phyloP scores from a whole-genome alignment of 1,140 invertebrate species.

The Mylabris phalerata region DNA sequence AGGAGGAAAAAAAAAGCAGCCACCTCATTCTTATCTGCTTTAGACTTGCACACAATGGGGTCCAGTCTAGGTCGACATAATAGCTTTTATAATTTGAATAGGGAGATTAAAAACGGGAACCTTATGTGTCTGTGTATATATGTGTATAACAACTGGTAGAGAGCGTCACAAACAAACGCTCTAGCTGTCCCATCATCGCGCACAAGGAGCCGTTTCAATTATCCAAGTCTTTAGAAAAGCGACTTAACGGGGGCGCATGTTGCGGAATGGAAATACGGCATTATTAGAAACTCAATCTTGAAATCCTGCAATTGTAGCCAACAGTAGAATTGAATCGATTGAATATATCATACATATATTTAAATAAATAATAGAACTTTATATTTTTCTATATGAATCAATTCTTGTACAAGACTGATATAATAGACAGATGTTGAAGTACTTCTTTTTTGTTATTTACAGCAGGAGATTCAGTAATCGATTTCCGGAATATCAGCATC shows the following conservation, averaged over 20 bases:
- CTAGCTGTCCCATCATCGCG: constrained; percentile 10
- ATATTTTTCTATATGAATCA: too few species aligned
- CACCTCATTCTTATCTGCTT: constrained; percentile 3
- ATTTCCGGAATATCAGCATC: background rate
- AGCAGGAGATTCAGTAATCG: too few species aligned
- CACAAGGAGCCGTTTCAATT: constrained; percentile 29
- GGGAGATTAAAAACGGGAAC: constrained; percentile 31
- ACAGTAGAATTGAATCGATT: constrained; percentile 2
- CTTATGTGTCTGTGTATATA: constrained; percentile 5
- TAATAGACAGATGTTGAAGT: too few species aligned
- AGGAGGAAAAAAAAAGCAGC: too few species aligned
- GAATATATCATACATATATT: constrained; percentile 6
- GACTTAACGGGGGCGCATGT: constrained; percentile 31
- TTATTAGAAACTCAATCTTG: constrained; percentile 32
- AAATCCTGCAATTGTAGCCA: constrained; percentile 31
- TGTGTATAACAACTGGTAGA: constrained; percentile 20
- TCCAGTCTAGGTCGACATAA: constrained; percentile 22
- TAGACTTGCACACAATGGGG: constrained; percentile 4
- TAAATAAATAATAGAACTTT: background rate
- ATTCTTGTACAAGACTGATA: too few species aligned
- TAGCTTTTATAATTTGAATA: constrained; percentile 32
- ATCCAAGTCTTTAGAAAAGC: constrained; percentile 33
- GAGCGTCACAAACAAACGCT: constrained; percentile 11
- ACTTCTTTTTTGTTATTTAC: too few species aligned
- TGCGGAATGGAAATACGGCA: constrained; percentile 30